Base-by-base conservation (phyloP, 2,888 invertebrate genomes). In the Drosophila affinis region DNA sequence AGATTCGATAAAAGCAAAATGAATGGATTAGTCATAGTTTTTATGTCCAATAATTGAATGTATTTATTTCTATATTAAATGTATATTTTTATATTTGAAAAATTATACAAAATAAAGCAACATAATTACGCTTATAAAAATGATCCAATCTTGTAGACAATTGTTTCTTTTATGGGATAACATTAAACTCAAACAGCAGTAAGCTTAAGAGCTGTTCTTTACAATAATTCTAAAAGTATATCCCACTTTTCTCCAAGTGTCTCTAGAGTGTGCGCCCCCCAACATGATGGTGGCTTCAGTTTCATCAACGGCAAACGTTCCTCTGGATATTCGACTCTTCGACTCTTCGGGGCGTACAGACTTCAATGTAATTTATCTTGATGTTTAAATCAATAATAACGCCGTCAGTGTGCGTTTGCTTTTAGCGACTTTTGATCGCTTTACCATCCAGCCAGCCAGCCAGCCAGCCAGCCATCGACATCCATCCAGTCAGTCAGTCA, bases 381-480 rank as follows among this genome's bases (percentile, higher is more conserved):
- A 90, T 90, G 90, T 90, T 90, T 90, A 90, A 90, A 91, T 91
- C 91, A 91, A 91, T 91, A 90, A 89, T 88, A 89, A 87, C 84
- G 83, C 87, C 89, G 78, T 85, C 84, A 78, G 67, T 70, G 72
- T 82, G 79, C 80, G 80, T 82, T 67, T 81, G 74, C 78, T 82
- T 79, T 82, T 81, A 79, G 78, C 81, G 76, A 77, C 75, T 72
- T 72, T 80, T 73, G 72, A 75, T 76, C 73, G 78, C 74, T 74
- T 70, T 60, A 62, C 71, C 64, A 58, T 45, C 56, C 47, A 55
- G 24, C 61, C 49, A 34, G 48, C 34, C 63, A 58, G 34, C 55
- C 47, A 55, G 61, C 56, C 32, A 49, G 29, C 52, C 49, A 44
- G 46, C 34, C 24, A 24, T 24, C 24, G 24, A 24, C 45, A 53